A percentile compares a stretch with the other conserved stretches of the same genome.
phyloP scores from a whole-genome alignment of 30 jellyfish, hydroid and myxozoan genomes.

The Hydractinia echinata region DNA sequence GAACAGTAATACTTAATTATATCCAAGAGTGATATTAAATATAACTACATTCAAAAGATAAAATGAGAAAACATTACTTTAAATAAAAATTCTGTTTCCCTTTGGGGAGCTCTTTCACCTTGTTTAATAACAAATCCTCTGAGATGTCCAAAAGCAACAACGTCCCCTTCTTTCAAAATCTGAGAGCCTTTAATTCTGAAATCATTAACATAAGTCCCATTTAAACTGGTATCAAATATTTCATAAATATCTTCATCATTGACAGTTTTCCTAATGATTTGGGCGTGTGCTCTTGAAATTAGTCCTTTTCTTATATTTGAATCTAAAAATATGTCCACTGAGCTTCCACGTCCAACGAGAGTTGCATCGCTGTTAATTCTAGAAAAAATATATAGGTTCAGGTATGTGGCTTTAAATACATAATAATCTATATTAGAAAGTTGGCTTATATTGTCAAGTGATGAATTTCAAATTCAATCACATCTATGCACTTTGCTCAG shows the following conservation, averaged over 20 bases:
- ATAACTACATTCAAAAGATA: not conserved
- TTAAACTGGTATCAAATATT: constrained; percentile 61
- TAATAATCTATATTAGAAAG: too few species aligned
- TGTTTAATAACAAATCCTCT: constrained; percentile 51
- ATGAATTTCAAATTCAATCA: too few species aligned
- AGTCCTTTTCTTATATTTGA: constrained; percentile 50
- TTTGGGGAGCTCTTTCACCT: constrained; percentile 69
- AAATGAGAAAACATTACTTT: constrained; percentile 20
- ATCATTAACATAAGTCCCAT: constrained; percentile 76
- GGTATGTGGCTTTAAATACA: too few species aligned
- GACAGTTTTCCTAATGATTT: constrained; percentile 41
- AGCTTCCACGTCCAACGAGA: constrained; percentile 55
- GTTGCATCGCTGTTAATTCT: constrained; percentile 61
- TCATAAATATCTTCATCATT: constrained; percentile 25
- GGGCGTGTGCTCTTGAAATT: constrained; percentile 71
- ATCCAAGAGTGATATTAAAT: not conserved
- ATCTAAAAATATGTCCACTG: constrained; percentile 61
- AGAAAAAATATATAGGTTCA: not conserved
- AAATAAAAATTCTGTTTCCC: constrained; percentile 53
- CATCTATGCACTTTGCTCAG: too few species aligned
- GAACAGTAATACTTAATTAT: not conserved
- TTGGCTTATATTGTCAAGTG: too few species aligned
- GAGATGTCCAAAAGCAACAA: constrained; percentile 58
- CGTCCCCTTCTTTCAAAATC: constrained; percentile 48
- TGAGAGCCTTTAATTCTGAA: constrained; percentile 47